phyloP scores from a whole-genome alignment of 2,888 invertebrate species.

The Leucophenga montana region DNA sequence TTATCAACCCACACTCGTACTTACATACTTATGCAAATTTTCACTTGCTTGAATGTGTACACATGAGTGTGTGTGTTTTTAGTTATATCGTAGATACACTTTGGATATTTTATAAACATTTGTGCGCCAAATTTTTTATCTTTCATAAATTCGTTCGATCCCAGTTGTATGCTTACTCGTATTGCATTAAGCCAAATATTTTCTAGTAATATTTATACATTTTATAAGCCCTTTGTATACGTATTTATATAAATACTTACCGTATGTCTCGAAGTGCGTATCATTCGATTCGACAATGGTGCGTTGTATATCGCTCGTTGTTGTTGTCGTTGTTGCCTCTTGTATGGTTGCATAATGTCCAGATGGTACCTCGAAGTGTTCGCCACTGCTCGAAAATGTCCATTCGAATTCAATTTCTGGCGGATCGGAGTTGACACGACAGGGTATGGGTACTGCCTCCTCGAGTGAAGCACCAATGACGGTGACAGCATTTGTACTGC shows the following conservation, averaged over 20 bases:
- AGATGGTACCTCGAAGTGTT: slow-evolving; percentile 86
- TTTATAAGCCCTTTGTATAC: no score
- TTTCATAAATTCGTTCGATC: background rate
- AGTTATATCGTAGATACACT: no score
- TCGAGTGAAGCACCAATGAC: slow-evolving; percentile 90
- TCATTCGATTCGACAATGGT: slow-evolving; percentile 72
- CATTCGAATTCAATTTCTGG: slow-evolving; percentile 88
- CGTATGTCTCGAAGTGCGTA: slow-evolving; percentile 72
- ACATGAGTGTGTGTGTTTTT: background rate
- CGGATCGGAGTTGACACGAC: slow-evolving; percentile 91
- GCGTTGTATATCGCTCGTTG: slow-evolving; percentile 70
- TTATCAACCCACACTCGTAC: slow-evolving; percentile 28
- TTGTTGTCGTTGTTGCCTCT: slow-evolving; percentile 74
- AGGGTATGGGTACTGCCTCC: slow-evolving; percentile 86
- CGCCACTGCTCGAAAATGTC: slow-evolving; percentile 93
- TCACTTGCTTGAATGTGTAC: background rate
- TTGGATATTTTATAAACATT: no score
- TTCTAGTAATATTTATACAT: no score
- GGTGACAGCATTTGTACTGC: slow-evolving; percentile 81
- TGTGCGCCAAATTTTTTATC: no score
- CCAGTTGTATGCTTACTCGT: slow-evolving; percentile 10
- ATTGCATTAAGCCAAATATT: background rate
- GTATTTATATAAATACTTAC: slow-evolving; percentile 53
- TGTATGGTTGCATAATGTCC: slow-evolving; percentile 76
- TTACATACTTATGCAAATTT: slow-evolving; percentile 6